Conservation (phyloP, 2,888 invertebrate species). For the Chalcis sispes region DNA sequence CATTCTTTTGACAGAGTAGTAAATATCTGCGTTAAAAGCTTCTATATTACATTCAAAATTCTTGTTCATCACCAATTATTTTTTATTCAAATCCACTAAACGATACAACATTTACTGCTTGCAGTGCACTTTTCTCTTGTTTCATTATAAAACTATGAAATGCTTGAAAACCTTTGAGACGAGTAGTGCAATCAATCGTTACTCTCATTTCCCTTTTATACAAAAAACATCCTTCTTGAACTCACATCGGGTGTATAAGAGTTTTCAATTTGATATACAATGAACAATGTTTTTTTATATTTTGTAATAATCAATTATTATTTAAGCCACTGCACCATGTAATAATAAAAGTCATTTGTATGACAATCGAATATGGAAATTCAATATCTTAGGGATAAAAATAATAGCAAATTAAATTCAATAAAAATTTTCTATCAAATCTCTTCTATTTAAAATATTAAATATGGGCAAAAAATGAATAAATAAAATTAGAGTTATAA, state of each 20-base stretch:
- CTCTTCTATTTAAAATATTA: too few species aligned
- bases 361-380: too few species aligned
- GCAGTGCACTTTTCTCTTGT: constrained; percentile 38
- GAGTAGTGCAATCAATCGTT: constrained; percentile 15
- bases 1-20: constrained; percentile 12
- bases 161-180: constrained; percentile 30
- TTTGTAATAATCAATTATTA: too few species aligned
- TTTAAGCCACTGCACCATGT: too few species aligned
- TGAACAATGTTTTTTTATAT: too few species aligned
- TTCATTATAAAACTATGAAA: constrained; percentile 24
- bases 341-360: too few species aligned
- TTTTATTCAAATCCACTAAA: constrained; percentile 4
- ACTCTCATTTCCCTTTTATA: not conserved
- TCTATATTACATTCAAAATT: not conserved
- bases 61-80: constrained; percentile 32
- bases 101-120: constrained; percentile 19
- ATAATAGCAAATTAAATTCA: too few species aligned
- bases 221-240: not conserved
- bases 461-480: too few species aligned
- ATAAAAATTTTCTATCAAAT: too few species aligned
- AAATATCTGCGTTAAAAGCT: constrained; percentile 31
- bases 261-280: not conserved
- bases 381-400: too few species aligned
- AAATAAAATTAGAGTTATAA: too few species aligned
- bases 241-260: not conserved